A percentile compares a stretch with the other conserved stretches of the same genome.
Conservation (phyloP, 1,140 invertebrate species). For the Dufourea novaeangliae region DNA sequence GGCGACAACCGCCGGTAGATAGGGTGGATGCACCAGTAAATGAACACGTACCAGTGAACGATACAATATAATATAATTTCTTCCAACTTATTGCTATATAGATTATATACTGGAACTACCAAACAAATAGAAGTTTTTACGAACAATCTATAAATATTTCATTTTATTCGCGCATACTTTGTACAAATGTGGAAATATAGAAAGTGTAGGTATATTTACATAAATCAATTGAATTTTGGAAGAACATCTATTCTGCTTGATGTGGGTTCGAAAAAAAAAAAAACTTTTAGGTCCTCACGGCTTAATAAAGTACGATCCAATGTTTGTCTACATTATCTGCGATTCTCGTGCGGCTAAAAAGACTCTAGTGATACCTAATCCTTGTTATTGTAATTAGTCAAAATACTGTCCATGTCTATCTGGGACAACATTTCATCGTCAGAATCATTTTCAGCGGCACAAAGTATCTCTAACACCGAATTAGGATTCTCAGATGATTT, state of each 20-base stretch:
- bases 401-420: conserved; percentile 64
- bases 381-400: conserved; percentile 20
- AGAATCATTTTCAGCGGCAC: conserved; percentile 50
- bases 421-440: conserved; percentile 73
- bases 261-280: background rate
- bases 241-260: background rate
- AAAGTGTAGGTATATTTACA: conserved; percentile 26
- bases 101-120: no score
- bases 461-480: background rate
- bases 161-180: conserved; percentile 2
- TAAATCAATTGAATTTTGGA: background rate
- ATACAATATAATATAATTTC: no score
- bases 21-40: no score
- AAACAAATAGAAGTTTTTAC: no score
- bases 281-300: background rate
- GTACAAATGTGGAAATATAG: background rate
- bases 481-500: background rate
- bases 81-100: no score
- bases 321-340: background rate
- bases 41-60: no score
- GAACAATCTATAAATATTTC: conserved; percentile 5
- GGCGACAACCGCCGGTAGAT: no score
- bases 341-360: background rate
- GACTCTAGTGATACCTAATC: background rate
- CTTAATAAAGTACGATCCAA: no score